Conservation (phyloP, 1,140 invertebrate species). For the Dermatophagoides farinae region DNA sequence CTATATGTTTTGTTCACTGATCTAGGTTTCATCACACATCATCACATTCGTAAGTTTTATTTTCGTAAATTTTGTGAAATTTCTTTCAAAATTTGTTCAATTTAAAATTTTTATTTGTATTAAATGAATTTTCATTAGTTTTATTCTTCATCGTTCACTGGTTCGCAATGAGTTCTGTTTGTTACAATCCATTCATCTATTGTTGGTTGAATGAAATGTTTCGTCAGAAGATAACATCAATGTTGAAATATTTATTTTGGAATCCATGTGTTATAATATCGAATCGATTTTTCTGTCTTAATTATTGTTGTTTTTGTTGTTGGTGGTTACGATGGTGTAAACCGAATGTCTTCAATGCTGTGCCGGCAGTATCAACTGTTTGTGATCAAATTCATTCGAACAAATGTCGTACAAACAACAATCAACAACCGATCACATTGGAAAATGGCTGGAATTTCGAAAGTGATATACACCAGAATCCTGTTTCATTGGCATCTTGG, state of each 20-base stretch:
- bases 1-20: slow-evolving; percentile 31
- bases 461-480: no score
- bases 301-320: no score
- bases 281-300: no score
- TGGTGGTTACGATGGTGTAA: no score
- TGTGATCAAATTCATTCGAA: no score
- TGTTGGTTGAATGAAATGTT: slow-evolving; percentile 98
- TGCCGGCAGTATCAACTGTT: no score
- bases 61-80: neutral
- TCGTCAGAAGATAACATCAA: slow-evolving; percentile 77
- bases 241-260: slow-evolving; percentile 23
- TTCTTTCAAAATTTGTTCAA: neutral
- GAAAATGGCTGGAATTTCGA: no score
- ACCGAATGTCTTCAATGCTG: no score
- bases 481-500: neutral
- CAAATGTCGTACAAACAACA: no score
- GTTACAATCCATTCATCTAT: slow-evolving; percentile 87
- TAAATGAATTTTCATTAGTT: neutral
- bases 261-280: no score
- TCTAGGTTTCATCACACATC: slow-evolving; percentile 31
- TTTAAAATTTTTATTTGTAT: neutral
- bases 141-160: slow-evolving; percentile 3
- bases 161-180: slow-evolving; percentile 73
- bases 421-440: no score
- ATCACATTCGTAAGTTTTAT: neutral